Evolutionary conservation across 2,113 vertebrate species (phyloP), one percentile per base, ranked within the genome.

Genomic region (Propithecus coquereli): DNA sequence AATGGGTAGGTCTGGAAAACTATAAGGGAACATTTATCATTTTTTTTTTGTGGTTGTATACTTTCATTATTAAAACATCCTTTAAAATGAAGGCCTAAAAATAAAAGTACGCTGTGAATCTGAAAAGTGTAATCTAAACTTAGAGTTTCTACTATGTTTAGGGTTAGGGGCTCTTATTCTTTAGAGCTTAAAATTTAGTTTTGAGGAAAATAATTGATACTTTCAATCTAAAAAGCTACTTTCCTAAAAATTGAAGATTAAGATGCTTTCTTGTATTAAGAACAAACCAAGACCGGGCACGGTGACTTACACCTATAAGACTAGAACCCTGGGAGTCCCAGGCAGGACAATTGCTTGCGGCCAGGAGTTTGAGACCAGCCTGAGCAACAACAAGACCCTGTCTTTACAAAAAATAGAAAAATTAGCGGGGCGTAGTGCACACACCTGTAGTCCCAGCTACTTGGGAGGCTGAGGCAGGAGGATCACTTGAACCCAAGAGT

Each of bases 31-130:
- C 11, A 18, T 57, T 87, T 32, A 45, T 76, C 50, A 16, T 52
- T 90, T 65, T 52, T 18, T 54, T 57, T 65, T 57, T 70, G 74
- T 43, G 37, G 61, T 45, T 77, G 47, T 84, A 6, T 5, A 59
- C 37, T 87, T 70, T 66, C 16, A 6, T 95, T 80, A 71, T 52
- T 77, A 91, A 91, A 93, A 16, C 17, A 34, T 70, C 71, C 77
- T 94, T 76, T 79, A 61, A 71, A 94, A 77, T 66, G 70, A 92
- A 79, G 17, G 27, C 47, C 79, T 94, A 52, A 80, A 76, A 70
- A 23, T 94, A 52, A 80, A 76, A 70, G 27, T 11, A 81, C 23
- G 18, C 52, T 37, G 8, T 45, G 18, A 95, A 45, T 91, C 27
- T 85, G 71, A 65, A 80, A 88, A 37, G 16, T 65, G 18, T 80